These are phyloP conservation scores for Mythimna lalbum DNA, from an alignment of 2,888 invertebrate species.

Conservation along the genomic window DNA sequence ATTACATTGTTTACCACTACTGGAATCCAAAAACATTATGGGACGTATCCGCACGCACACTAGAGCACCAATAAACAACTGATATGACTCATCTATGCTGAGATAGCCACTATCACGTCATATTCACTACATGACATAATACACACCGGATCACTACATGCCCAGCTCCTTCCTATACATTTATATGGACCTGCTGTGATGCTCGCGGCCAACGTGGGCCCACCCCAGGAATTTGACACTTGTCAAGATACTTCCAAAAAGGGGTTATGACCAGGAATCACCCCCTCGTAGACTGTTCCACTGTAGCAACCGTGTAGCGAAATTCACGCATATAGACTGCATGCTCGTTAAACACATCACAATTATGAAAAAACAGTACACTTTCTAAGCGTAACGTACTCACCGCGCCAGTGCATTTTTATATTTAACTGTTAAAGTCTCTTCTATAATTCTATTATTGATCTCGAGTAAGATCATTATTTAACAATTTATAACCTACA, in stretches of 20 bases:
- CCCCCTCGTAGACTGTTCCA: slow-evolving; percentile 68
- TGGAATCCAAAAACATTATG: slow-evolving; percentile 84
- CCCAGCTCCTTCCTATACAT: slow-evolving; percentile 59
- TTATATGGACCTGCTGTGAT: slow-evolving; percentile 62
- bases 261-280: slow-evolving; percentile 82
- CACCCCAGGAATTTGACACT: slow-evolving; percentile 88
- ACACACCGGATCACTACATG: slow-evolving; percentile 66
- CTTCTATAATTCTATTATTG: slow-evolving; percentile 99
- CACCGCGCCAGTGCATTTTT: slow-evolving; percentile 99
- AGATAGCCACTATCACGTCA: slow-evolving; percentile 86
- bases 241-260: slow-evolving; percentile 82
- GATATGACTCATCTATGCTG: slow-evolving; percentile 85
- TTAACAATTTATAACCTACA: slow-evolving; percentile 90
- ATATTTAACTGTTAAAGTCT: slow-evolving; percentile 98
- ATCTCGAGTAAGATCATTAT: slow-evolving; percentile 99
- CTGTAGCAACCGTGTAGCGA: slow-evolving; percentile 59
- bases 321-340: slow-evolving; percentile 62
- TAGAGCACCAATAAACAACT: slow-evolving; percentile 81
- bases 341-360: slow-evolving; percentile 75
- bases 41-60: slow-evolving; percentile 84
- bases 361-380: slow-evolving; percentile 84
- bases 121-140: slow-evolving; percentile 72
- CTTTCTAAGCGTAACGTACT: slow-evolving; percentile 92
- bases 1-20: slow-evolving; percentile 79
- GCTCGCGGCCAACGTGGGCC: slow-evolving; percentile 87